phyloP scores from a whole-genome alignment of 2,888 invertebrate species.

The Alitta virens region DNA sequence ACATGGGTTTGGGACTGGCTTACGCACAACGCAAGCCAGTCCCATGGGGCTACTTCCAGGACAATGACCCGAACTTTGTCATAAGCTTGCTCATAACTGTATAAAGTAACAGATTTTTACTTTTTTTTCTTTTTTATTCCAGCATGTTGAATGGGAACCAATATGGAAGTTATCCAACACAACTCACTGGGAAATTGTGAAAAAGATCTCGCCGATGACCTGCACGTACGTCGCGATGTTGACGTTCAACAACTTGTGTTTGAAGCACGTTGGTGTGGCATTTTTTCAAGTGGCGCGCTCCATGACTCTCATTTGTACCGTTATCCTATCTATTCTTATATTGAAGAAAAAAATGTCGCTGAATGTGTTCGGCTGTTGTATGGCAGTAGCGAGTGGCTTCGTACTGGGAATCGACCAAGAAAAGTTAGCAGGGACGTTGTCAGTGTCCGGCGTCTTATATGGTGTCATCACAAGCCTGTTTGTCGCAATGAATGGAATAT shows the following conservation, averaged over 20 bases:
- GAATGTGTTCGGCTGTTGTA: slow-evolving; percentile 41
- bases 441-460: slow-evolving; percentile 48
- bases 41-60: too few relatives aligned
- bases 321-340: slow-evolving; percentile 45
- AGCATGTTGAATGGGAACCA: too few relatives aligned
- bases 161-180: too few relatives aligned
- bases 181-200: not conserved
- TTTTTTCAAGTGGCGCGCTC: slow-evolving; percentile 55
- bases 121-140: too few relatives aligned
- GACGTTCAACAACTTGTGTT: slow-evolving; percentile 54
- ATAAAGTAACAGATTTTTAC: too few relatives aligned
- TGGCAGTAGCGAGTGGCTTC: slow-evolving; percentile 49
- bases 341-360: slow-evolving; percentile 39
- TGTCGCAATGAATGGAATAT: slow-evolving; percentile 52
- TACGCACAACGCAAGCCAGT: too few relatives aligned
- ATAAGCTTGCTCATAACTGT: too few relatives aligned
- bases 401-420: slow-evolving; percentile 54
- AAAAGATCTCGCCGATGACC: slow-evolving; percentile 41
- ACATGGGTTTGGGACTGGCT: too few relatives aligned
- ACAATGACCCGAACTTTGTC: too few relatives aligned
- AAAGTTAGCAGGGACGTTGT: slow-evolving; percentile 44
- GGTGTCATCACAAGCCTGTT: slow-evolving; percentile 52
- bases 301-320: slow-evolving; percentile 53
- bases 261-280: slow-evolving; percentile 54
- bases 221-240: slow-evolving; percentile 46